Evolutionary conservation across 2,113 vertebrate genomes (phyloP).

Genomic region (Thunnus thynnus): DNA sequence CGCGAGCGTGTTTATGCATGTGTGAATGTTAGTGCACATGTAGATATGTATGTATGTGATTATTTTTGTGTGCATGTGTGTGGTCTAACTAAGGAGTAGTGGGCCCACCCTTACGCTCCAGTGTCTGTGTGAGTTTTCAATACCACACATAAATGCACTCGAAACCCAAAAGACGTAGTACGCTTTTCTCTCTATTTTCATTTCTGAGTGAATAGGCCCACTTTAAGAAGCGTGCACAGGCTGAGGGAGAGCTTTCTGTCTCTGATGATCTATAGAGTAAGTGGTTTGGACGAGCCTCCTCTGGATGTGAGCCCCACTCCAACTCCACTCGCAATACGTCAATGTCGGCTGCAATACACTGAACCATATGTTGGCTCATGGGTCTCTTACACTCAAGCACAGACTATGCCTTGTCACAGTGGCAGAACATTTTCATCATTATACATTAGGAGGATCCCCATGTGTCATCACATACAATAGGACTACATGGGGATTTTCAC

Average conservation of each 20-base stretch:
- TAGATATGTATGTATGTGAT: conserved; percentile 30
- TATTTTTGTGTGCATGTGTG: conserved; percentile 68
- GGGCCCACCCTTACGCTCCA: conserved; percentile 53
- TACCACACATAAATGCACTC: conserved; percentile 56
- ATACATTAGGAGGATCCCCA: conserved; percentile 66
- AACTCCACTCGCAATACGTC: conserved; percentile 74
- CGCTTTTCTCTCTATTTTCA: conserved; percentile 50
- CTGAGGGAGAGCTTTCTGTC: conserved; percentile 66
- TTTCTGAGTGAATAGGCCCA: conserved; percentile 62
- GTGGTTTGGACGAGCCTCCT: conserved; percentile 68
- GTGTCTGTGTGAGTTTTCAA: conserved; percentile 62
- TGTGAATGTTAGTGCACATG: conserved; percentile 27
- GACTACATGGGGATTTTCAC: conserved; percentile 38
- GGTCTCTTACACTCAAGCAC: conserved; percentile 56
- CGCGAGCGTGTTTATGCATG: conserved; percentile 29
- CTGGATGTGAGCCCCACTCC: conserved; percentile 72
- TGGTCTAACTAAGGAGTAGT: conserved; percentile 72
- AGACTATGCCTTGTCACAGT: conserved; percentile 67
- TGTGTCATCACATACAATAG: conserved; percentile 69
- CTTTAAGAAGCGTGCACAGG: conserved; percentile 51
- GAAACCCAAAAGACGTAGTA: conserved; percentile 18
- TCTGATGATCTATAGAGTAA: conserved; percentile 78
- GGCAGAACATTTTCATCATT: conserved; percentile 76
- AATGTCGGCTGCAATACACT: conserved; percentile 75
- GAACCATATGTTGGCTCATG: conserved; percentile 79